Base-by-base conservation (phyloP, 2,888 invertebrate genomes). In the Drosophila affinis region DNA sequence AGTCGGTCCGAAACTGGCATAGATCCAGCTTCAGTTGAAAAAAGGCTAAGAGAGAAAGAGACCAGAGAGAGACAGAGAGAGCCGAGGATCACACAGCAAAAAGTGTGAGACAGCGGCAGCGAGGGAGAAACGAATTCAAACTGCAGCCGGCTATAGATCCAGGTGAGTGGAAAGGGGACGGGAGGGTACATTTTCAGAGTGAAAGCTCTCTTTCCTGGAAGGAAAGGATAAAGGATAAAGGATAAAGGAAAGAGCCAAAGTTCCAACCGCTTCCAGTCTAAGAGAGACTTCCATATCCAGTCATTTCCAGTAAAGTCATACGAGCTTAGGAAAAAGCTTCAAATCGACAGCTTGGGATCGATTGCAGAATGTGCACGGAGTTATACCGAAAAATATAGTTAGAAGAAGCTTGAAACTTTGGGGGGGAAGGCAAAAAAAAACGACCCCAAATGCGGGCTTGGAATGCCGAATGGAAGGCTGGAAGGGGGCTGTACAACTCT, bases 141-240 rank as follows among this genome's bases (percentile, higher is more conserved):
- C 77, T 79, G 88, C 62, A 80, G 71, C 88, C 88, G 88, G 77
- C 70, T 63, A 74, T 17, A 75, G 68, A 83, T 64, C 78, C 88
- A 88, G 83, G 83, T 83, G 47, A 88, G 88, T 54, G 3, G 39
- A 7, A 39, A 12, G 12, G 7, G 14, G 39, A 12, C 1, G 12
- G 39, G 1, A n/a, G 10, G 18, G 9, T 5, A n/a, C 3, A 9
- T 7, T 5, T n/a, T 3, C 10, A 44, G 9, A n/a, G n/a, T 39
- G 24, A 49, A 10, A 14, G 3, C 6, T 14, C 7, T 49, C 14
- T 48, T 24, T 9, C 48, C 14, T 21, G 21, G 10, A 21, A n/a
- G n/a, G n/a, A n/a, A n/a, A 17, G 52, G 17, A 52, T 34, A 39
- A 39, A 39, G 39, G 7, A 39, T n/a, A n/a, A n/a, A 17, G 52